Conservation (phyloP, 2,888 invertebrate genomes). For the Carcina quercana region DNA sequence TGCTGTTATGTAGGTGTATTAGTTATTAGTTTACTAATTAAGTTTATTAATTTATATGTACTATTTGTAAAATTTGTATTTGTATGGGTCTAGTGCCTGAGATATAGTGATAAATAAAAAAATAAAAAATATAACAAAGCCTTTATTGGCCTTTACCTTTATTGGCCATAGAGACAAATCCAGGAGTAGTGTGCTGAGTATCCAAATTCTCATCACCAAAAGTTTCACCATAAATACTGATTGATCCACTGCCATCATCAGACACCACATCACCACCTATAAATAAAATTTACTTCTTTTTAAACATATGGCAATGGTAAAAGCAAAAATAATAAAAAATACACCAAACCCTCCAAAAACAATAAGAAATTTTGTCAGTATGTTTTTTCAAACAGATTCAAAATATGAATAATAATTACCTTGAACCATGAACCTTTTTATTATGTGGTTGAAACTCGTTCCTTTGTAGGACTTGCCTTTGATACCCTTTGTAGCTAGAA, state of each 20-base stretch:
- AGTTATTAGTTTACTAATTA: too few relatives aligned
- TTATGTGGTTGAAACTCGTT: conserved; percentile 87
- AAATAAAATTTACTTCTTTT: conserved; percentile 16
- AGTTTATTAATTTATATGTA: too few relatives aligned
- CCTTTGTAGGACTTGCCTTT: conserved; percentile 86
- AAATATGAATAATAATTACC: conserved; percentile 65
- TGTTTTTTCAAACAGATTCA: too few relatives aligned
- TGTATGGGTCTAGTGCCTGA: too few relatives aligned
- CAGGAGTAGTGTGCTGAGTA: conserved; percentile 85
- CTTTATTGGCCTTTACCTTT: too few relatives aligned
- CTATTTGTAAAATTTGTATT: too few relatives aligned
- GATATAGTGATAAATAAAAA: too few relatives aligned
- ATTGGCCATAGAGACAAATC: conserved; percentile 95
- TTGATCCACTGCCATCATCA: conserved; percentile 87
- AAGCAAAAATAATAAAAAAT: too few relatives aligned
- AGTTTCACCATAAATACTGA: conserved; percentile 88
- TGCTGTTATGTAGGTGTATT: too few relatives aligned
- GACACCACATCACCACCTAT: conserved; percentile 89
- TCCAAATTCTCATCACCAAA: conserved; percentile 92
- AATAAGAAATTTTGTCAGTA: too few relatives aligned
- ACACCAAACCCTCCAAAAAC: too few relatives aligned
- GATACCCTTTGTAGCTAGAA: conserved; percentile 84
- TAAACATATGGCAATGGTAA: background rate
- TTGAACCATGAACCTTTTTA: conserved; percentile 94
- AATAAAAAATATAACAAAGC: too few relatives aligned